A percentile compares a stretch with the other conserved stretches of the same genome.
phyloP scores from a whole-genome alignment of 2,113 vertebrate species.

The Machaerirhynchus nigripectus region DNA sequence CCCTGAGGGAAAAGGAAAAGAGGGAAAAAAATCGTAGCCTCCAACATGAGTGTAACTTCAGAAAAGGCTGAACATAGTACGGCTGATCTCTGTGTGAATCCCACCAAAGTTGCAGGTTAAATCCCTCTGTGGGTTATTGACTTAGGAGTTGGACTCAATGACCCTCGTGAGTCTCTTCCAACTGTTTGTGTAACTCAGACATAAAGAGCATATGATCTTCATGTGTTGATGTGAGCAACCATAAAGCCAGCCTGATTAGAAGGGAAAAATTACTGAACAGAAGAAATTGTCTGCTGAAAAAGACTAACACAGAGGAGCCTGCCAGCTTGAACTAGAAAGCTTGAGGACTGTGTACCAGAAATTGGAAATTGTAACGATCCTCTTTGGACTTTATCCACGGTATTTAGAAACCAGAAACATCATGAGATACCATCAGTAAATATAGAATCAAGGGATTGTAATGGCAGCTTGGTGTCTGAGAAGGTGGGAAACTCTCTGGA shows the following conservation, averaged over 20 bases:
- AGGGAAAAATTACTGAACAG: not conserved
- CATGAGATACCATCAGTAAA: fast-evolving
- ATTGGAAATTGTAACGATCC: not conserved
- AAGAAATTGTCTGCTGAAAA: not conserved
- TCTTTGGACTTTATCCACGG: not conserved
- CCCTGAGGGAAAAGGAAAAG: fast-evolving
- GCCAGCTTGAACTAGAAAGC: not conserved
- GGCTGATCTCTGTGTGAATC: not conserved
- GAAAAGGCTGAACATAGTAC: not conserved
- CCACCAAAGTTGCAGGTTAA: not conserved
- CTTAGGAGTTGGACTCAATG: not conserved
- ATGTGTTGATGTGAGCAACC: not conserved
- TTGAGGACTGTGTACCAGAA: not conserved
- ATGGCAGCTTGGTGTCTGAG: not conserved
- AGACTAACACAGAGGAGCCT: not conserved
- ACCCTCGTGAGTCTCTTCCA: not conserved
- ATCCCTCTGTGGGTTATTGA: not conserved
- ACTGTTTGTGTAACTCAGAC: not conserved
- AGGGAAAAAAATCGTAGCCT: not conserved
- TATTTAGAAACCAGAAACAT: not conserved
- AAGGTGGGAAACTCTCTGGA: not conserved
- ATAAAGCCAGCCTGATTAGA: not conserved
- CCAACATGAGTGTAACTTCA: not conserved
- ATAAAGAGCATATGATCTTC: not conserved
- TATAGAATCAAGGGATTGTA: not conserved